Conservation (phyloP, 2,797 vertebrate species). For the Agapornis canus region DNA sequence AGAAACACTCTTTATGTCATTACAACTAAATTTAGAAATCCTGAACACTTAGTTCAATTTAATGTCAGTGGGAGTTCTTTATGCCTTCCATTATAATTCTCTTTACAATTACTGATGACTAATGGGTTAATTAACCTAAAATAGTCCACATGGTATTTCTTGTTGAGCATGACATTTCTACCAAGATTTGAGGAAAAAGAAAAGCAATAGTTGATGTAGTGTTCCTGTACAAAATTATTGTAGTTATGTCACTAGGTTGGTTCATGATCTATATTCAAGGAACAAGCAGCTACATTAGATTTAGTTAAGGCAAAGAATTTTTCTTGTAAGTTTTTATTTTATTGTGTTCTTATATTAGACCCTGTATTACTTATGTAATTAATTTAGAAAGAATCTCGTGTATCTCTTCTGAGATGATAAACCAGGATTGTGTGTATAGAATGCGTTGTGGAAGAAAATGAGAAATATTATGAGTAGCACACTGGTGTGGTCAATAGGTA, state of each 20-base stretch:
- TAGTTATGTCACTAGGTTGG: not conserved
- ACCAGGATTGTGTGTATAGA: not conserved
- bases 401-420: not conserved
- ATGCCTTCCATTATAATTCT: not conserved
- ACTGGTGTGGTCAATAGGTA: not conserved
- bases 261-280: not conserved
- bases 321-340: not conserved
- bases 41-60: not conserved
- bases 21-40: not conserved
- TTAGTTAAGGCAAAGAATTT: not conserved
- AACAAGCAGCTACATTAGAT: not conserved
- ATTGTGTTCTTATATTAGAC: not conserved
- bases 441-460: not conserved
- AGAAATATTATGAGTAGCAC: not conserved
- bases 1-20: not conserved
- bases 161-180: not conserved
- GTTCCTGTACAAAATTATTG: not conserved
- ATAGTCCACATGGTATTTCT: not conserved
- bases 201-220: not conserved
- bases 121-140: not conserved
- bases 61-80: not conserved
- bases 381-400: not conserved
- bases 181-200: not conserved
- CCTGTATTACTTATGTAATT: not conserved
- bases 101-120: not conserved